These are phyloP conservation scores for Myiopsitta monachus DNA, from an alignment of 2,113 vertebrate species.

Conservation along the genomic window DNA sequence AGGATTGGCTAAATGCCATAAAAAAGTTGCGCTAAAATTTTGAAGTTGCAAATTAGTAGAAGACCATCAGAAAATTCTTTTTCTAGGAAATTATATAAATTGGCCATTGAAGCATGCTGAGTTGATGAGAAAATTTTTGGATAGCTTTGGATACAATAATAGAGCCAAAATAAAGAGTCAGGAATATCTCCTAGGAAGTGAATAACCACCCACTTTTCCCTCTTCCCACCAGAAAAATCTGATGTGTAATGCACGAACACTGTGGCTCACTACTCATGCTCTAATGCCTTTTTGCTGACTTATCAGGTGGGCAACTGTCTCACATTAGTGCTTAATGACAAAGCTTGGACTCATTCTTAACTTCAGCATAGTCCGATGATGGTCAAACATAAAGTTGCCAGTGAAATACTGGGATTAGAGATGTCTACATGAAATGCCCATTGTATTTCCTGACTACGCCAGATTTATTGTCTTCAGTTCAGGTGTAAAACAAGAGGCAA, in stretches of 20 bases:
- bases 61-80: neutral
- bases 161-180: neutral
- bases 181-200: neutral
- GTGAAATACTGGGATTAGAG: neutral
- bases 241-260: neutral
- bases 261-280: neutral
- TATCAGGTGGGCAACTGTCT: rapidly evolving
- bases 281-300: neutral
- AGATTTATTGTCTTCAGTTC: neutral
- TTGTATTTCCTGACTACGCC: neutral
- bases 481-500: neutral
- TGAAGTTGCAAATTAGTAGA: neutral
- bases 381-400: neutral
- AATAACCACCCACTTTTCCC: neutral
- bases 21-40: neutral
- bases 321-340: neutral
- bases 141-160: neutral
- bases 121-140: neutral
- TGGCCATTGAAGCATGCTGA: neutral
- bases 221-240: neutral
- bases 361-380: neutral
- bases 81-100: neutral
- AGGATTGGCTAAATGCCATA: neutral
- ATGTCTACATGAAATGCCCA: neutral
- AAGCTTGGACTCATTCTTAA: neutral